Percentiles rank a stretch among this genome's conserved stretches.
phyloP scores from a whole-genome alignment of 1,140 invertebrate species.

The Drosophila ogumai region DNA sequence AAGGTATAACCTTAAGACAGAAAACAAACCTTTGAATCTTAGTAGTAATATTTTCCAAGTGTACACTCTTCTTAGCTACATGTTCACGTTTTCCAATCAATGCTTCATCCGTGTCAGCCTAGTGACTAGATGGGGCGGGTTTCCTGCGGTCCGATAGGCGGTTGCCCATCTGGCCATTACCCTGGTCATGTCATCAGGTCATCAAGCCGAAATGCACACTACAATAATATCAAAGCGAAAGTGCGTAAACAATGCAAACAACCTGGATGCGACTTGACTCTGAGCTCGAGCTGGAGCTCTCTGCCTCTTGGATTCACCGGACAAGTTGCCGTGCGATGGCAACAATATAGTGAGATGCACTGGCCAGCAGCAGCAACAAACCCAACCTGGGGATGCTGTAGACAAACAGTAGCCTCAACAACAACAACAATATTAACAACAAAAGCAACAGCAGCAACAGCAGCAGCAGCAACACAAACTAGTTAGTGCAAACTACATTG shows the following conservation, averaged over 20 bases:
- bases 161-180: slow-evolving; percentile 35
- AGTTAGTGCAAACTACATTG: slow-evolving; percentile 80
- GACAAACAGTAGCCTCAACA: slow-evolving; percentile 39
- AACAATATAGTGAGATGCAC: slow-evolving; percentile 18
- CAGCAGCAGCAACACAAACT: slow-evolving; percentile 57
- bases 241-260: slow-evolving; percentile 83
- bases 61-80: background rate
- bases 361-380: slow-evolving; percentile 7
- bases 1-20: too few relatives aligned
- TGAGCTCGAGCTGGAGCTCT: slow-evolving; percentile 4
- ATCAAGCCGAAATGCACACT: slow-evolving; percentile 65
- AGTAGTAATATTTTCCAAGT: too few relatives aligned
- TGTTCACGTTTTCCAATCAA: background rate
- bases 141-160: slow-evolving; percentile 2
- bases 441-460: slow-evolving; percentile 21
- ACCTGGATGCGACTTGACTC: slow-evolving; percentile 57
- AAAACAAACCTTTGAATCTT: too few relatives aligned
- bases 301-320: slow-evolving; percentile 12
- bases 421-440: slow-evolving; percentile 17
- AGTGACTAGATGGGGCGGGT: background rate
- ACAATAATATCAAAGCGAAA: slow-evolving; percentile 83
- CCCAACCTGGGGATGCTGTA: slow-evolving; percentile 7
- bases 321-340: slow-evolving; percentile 22
- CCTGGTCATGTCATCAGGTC: slow-evolving; percentile 24
- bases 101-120: background rate